A percentile compares a stretch with the other conserved stretches of the same genome.
phyloP scores from a whole-genome alignment of 2,888 invertebrate species.

The Protula sp. region DNA sequence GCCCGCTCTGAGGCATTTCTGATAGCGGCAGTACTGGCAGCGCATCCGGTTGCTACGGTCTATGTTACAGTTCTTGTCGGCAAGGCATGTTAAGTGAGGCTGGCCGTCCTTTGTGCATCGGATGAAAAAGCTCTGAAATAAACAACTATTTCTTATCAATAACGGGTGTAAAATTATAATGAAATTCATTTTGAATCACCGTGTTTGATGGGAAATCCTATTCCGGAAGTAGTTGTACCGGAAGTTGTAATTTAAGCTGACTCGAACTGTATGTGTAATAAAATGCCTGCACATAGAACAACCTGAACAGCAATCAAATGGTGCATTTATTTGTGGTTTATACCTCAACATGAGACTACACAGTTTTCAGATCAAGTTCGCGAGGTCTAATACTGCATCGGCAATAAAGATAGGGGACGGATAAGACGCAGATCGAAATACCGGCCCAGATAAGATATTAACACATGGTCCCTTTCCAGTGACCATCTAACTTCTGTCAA shows the following conservation, averaged over 20 bases:
- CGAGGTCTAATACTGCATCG: no score
- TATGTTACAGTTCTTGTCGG: constrained; percentile 11
- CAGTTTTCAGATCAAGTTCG: no score
- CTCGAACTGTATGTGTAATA: no score
- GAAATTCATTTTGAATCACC: background rate
- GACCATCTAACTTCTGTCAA: no score
- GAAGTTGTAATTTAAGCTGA: constrained; percentile 3
- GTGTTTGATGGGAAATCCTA: background rate
- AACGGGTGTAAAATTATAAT: background rate
- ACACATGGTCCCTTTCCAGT: no score
- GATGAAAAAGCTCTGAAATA: constrained; percentile 25
- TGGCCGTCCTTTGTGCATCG: constrained; percentile 21
- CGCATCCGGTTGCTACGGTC: constrained; percentile 29
- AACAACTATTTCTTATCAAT: background rate
- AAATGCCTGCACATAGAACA: no score
- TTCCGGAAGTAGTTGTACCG: background rate
- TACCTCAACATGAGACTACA: no score
- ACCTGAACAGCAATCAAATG: no score
- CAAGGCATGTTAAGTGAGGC: constrained; percentile 12
- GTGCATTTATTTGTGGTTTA: no score
- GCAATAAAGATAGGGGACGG: no score
- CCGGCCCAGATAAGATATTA: no score
- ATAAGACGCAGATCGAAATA: no score
- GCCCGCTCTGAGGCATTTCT: constrained; percentile 43
- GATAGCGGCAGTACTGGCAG: constrained; percentile 47